These are phyloP conservation scores for Calliscelio sp. DNA, from an alignment of 2,888 invertebrate genomes.

Conservation along the genomic window DNA sequence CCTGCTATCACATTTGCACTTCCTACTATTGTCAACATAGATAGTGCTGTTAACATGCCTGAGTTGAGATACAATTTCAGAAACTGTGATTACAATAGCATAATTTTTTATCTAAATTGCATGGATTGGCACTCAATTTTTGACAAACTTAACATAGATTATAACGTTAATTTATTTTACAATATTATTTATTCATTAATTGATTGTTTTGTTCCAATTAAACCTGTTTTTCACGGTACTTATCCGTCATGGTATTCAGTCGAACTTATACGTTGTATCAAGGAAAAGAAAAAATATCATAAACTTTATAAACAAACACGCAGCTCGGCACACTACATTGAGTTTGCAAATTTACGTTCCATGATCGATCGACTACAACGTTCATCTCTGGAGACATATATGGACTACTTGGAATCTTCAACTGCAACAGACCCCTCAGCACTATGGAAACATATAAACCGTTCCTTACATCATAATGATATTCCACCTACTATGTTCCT, in stretches of 20 bases:
- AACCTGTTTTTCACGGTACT: neutral
- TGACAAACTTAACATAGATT: neutral
- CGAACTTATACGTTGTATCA: neutral
- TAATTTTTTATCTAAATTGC: neutral
- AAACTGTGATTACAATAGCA: neutral
- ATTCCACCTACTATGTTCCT: neutral
- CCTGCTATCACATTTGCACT: neutral
- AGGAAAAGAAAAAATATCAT: conserved; percentile 1
- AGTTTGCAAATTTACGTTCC: conserved; percentile 9
- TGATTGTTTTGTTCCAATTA: neutral
- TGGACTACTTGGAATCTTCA: neutral
- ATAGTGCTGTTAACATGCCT: too few species aligned
- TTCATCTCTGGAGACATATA: neutral
- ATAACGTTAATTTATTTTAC: neutral
- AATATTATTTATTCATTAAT: neutral
- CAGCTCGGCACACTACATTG: neutral
- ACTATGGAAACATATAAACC: conserved; percentile 6
- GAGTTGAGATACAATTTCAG: conserved; percentile 13
- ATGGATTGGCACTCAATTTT: conserved; percentile 10
- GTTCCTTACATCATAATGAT: neutral
- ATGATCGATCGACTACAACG: neutral
- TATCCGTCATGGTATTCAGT: conserved; percentile 13
- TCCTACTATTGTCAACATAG: neutral
- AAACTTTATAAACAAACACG: conserved; percentile 19
- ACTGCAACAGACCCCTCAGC: neutral